Percentiles rank a stretch among this genome's conserved stretches.
Evolutionary conservation across 2,113 vertebrate genomes (phyloP).

Genomic region (Gymnogyps californianus): DNA sequence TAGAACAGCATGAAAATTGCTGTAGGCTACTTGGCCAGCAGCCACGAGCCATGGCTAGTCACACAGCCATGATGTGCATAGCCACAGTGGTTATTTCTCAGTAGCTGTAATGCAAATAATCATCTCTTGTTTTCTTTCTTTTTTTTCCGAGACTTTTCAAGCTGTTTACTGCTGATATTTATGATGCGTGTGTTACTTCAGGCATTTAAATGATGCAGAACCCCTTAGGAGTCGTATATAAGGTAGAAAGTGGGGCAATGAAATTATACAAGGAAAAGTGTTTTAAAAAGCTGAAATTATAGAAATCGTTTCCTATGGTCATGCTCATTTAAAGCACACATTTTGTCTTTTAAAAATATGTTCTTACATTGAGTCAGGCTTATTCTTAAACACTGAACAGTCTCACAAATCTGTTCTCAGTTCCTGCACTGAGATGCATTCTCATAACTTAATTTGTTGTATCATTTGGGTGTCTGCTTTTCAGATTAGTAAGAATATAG

Average conservation of each 20-base stretch:
- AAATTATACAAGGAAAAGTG: background rate
- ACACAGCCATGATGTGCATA: background rate
- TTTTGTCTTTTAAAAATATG: background rate
- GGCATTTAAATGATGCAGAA: background rate
- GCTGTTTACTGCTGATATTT: background rate
- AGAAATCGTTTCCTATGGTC: background rate
- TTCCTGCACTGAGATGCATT: background rate
- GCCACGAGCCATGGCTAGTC: background rate
- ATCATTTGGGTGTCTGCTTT: constrained; percentile 11
- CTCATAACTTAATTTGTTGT: constrained; percentile 14
- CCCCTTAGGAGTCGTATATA: background rate
- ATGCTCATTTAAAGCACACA: background rate
- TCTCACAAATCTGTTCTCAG: background rate
- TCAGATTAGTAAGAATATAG: background rate
- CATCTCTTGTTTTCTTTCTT: background rate
- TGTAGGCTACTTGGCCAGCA: background rate
- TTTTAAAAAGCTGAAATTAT: background rate
- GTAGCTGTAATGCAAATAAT: background rate
- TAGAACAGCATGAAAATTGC: background rate
- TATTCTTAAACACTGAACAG: background rate
- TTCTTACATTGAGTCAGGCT: background rate
- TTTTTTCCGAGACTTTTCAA: background rate
- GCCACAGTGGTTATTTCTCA: background rate
- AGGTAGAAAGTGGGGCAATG: background rate
- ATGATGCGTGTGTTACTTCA: background rate